phyloP scores from a whole-genome alignment of 2,113 vertebrate species.

The Ceratotherium simum region DNA sequence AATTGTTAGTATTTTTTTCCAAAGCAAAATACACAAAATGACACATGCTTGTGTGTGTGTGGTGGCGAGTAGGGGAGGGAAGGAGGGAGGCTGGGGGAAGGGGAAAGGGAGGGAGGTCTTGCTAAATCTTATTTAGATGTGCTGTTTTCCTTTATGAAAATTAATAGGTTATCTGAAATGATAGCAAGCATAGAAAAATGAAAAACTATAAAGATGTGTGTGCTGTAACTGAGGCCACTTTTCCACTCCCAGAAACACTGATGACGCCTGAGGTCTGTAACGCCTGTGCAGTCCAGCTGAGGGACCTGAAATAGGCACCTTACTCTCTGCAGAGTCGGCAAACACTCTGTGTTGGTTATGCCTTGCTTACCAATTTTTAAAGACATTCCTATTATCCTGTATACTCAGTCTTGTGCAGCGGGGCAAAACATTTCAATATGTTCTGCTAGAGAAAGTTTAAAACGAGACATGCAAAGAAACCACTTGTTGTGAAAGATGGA shows the following conservation, averaged over 20 bases:
- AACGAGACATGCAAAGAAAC: slow-evolving; percentile 68
- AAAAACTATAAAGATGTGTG: background rate
- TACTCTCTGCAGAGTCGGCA: background rate
- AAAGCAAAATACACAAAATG: slow-evolving; percentile 33
- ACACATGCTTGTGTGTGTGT: accelerated
- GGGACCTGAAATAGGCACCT: background rate
- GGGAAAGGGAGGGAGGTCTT: background rate
- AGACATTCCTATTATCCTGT: slow-evolving; percentile 71
- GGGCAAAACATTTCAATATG: slow-evolving; percentile 75
- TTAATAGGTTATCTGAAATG: slow-evolving; percentile 57
- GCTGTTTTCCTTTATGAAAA: slow-evolving; percentile 54
- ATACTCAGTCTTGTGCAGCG: slow-evolving; percentile 64
- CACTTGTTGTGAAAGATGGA: slow-evolving; percentile 61
- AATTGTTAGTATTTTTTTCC: slow-evolving; percentile 43
- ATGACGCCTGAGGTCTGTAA: background rate
- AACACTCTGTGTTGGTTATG: background rate
- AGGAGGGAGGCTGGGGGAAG: background rate
- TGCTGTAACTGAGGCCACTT: background rate
- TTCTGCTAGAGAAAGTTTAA: slow-evolving; percentile 81
- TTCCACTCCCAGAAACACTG: background rate
- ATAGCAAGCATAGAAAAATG: background rate
- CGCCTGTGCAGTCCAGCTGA: background rate
- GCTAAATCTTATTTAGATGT: slow-evolving; percentile 5
- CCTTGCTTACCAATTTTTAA: slow-evolving; percentile 72
- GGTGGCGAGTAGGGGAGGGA: background rate